Conservation (phyloP, 2,888 invertebrate genomes). For the Agonopterix alstromeriana region DNA sequence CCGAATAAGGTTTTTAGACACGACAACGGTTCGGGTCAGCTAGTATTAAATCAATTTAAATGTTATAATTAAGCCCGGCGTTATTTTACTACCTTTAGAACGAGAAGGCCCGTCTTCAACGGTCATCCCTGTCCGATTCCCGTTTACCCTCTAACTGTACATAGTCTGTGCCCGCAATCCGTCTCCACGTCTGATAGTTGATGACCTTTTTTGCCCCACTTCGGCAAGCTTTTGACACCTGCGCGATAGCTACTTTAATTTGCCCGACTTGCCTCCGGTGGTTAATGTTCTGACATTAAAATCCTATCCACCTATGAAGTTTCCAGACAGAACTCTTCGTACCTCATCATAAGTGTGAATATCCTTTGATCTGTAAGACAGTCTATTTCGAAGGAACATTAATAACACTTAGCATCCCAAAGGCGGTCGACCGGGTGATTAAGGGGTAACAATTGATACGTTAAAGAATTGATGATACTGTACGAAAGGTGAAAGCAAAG, state of each 20-base stretch:
- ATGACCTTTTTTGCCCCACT: constrained; percentile 68
- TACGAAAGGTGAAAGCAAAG: not conserved
- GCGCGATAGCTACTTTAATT: constrained; percentile 59
- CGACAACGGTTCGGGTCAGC: no score
- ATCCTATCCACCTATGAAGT: no score
- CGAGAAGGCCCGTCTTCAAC: not conserved
- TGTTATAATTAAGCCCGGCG: no score
- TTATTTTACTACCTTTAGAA: no score
- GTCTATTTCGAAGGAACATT: constrained; percentile 28
- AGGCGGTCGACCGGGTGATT: constrained; percentile 30
- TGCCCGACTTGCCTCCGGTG: constrained; percentile 31
- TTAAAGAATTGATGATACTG: constrained; percentile 32
- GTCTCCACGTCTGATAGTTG: constrained; percentile 47
- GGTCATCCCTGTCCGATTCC: not conserved
- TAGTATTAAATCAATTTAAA: no score
- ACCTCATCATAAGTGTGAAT: no score
- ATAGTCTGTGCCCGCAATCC: constrained; percentile 40
- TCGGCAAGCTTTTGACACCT: constrained; percentile 69
- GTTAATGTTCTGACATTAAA: constrained; percentile 29
- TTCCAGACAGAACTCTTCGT: no score
- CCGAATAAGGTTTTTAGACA: no score
- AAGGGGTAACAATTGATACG: constrained; percentile 61
- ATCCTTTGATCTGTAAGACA: no score
- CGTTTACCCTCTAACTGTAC: not conserved
- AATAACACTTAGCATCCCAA: constrained; percentile 53